phyloP scores from a whole-genome alignment of 2,797 vertebrate species.

The Micromesistius poutassou region DNA sequence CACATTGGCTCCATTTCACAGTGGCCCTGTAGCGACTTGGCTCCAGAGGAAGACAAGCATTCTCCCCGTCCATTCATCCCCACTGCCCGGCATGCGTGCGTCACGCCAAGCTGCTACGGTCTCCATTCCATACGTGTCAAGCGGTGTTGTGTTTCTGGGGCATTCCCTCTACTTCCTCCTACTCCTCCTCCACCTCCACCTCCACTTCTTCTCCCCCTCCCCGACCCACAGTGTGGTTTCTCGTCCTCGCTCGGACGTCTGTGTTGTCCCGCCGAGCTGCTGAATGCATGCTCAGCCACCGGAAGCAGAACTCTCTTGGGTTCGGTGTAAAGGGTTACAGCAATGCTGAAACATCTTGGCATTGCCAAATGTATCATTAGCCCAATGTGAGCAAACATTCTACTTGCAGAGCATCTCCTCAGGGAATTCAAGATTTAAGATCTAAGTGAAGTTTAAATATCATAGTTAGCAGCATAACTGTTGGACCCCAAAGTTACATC shows the following conservation, averaged over 20 bases:
- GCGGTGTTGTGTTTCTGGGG: conserved; percentile 62
- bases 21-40: background rate
- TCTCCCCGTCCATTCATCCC: background rate
- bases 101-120: conserved; percentile 35
- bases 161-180: conserved; percentile 52
- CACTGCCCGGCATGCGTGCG: conserved; percentile 33
- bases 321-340: too few relatives aligned
- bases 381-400: too few relatives aligned
- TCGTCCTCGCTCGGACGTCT: background rate
- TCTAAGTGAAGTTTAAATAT: background rate
- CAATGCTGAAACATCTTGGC: background rate
- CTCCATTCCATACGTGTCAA: conserved; percentile 65
- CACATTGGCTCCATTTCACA: background rate
- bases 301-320: too few relatives aligned
- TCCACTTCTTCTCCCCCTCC: conserved; percentile 14
- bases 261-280: background rate
- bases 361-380: too few relatives aligned
- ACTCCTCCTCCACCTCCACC: conserved; percentile 19
- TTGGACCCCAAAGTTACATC: too few relatives aligned
- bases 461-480: background rate
- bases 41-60: background rate
- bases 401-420: background rate
- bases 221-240: background rate
- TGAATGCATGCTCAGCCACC: too few relatives aligned
- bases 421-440: background rate